phyloP scores from a whole-genome alignment of 2,113 vertebrate genomes.

The Paracanthobrama guichenoti region DNA sequence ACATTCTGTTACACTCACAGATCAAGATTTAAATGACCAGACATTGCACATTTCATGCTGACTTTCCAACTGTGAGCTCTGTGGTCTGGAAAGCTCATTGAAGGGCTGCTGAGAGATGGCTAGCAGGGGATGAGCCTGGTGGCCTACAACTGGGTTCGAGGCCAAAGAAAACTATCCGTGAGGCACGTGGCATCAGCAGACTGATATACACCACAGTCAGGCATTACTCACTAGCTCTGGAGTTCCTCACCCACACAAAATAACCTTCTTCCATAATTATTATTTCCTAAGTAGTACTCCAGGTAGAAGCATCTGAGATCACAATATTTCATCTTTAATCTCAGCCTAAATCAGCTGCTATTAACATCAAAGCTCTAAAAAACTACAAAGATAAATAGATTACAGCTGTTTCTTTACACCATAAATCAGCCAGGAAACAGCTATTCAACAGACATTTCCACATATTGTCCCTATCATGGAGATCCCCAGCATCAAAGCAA shows the following conservation, averaged over 20 bases:
- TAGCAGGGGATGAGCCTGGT: constrained; percentile 54
- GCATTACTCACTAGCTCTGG: constrained; percentile 56
- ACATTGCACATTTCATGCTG: constrained; percentile 55
- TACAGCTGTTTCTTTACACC: not conserved
- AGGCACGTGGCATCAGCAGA: constrained; percentile 58
- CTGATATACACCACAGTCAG: constrained; percentile 62
- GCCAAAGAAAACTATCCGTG: constrained; percentile 62
- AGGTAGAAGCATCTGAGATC: not conserved
- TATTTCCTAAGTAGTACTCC: constrained; percentile 21
- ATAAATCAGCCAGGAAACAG: not conserved
- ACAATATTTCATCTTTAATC: not conserved
- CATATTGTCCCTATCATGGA: not conserved
- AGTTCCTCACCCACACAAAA: constrained; percentile 52
- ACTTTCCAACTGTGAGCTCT: constrained; percentile 51
- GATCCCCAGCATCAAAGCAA: not conserved
- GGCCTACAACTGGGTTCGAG: constrained; percentile 20
- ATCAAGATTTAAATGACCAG: constrained; percentile 27
- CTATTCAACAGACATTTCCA: not conserved
- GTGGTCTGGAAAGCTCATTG: constrained; percentile 61
- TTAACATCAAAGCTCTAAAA: not conserved
- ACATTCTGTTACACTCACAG: constrained; percentile 3
- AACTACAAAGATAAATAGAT: not conserved
- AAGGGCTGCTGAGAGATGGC: constrained; percentile 56
- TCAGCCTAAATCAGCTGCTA: not conserved
- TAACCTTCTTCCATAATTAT: constrained; percentile 30